These are phyloP conservation scores for Agriotes lineatus DNA, from an alignment of 2,888 invertebrate genomes.

Conservation along the genomic window DNA sequence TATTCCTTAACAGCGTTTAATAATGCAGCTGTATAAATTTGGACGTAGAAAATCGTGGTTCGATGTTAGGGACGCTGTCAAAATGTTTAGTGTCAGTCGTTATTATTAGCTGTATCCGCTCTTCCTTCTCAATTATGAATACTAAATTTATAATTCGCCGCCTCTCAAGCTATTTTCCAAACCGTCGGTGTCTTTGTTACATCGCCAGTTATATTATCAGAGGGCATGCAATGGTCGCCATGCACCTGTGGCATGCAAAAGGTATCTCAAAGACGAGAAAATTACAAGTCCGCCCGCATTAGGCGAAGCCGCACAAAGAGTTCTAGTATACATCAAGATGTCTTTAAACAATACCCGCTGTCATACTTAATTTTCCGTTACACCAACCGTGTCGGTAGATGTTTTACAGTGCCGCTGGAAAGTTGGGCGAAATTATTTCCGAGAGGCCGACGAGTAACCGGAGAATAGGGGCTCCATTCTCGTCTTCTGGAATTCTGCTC, in stretches of 20 bases:
- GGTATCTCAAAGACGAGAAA: not conserved
- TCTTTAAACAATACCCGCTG: constrained; percentile 33
- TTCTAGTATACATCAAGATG: constrained; percentile 31
- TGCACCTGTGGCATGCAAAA: constrained; percentile 15
- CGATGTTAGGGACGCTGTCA: constrained; percentile 17
- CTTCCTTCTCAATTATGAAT: constrained; percentile 30
- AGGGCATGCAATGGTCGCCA: too few species aligned
- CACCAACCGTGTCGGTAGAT: constrained; percentile 18
- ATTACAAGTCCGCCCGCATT: constrained; percentile 26
- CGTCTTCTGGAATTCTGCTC: constrained; percentile 1
- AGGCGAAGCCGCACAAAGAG: constrained; percentile 27
- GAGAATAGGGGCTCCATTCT: constrained; percentile 29
- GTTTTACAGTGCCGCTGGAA: constrained; percentile 8
- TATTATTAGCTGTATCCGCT: constrained; percentile 39
- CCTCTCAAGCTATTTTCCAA: constrained; percentile 17
- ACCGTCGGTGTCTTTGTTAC: constrained; percentile 16
- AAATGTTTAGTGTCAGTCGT: constrained; percentile 31
- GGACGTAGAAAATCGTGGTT: constrained; percentile 2
- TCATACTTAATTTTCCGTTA: constrained; percentile 40
- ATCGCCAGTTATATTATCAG: not conserved
- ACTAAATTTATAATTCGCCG: constrained; percentile 33
- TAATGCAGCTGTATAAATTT: not conserved
- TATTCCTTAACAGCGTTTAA: not conserved
- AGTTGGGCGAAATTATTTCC: constrained; percentile 16
- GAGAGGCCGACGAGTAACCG: constrained; percentile 20